Evolutionary conservation across 2,113 vertebrate genomes (phyloP).

Genomic region (Coregonus clupeaformis): DNA sequence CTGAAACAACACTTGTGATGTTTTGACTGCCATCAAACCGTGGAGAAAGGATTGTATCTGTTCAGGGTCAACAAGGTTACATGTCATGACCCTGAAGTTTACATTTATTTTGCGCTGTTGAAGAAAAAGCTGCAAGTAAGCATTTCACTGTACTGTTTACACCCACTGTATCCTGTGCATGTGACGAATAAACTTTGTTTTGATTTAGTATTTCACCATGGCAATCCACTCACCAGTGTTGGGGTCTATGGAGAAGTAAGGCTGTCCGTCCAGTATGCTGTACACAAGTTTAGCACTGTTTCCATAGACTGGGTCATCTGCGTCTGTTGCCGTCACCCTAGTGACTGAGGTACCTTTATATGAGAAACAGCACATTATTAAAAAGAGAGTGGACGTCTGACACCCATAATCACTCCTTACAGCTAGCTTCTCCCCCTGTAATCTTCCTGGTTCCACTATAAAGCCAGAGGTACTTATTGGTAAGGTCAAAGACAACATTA

Average conservation of each 20-base stretch:
- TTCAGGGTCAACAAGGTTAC: no score
- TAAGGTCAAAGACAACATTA: background rate
- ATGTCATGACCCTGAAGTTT: no score
- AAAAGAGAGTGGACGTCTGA: background rate
- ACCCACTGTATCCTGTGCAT: no score
- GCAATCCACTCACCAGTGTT: slow-evolving; percentile 82
- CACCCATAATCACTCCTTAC: background rate
- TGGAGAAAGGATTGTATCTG: no score
- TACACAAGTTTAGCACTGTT: slow-evolving; percentile 97
- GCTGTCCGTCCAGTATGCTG: slow-evolving; percentile 96
- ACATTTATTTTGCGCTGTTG: no score
- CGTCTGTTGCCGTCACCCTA: slow-evolving; percentile 92
- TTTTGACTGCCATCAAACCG: no score
- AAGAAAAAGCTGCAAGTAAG: no score
- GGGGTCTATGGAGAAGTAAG: slow-evolving; percentile 96
- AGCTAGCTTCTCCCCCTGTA: no score
- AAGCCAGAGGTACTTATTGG: background rate
- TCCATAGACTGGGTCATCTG: slow-evolving; percentile 95
- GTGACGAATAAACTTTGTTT: background rate
- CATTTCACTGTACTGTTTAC: no score
- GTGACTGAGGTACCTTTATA: slow-evolving; percentile 90
- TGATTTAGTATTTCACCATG: background rate
- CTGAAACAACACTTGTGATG: background rate
- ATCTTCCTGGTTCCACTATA: no score
- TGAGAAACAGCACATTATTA: slow-evolving; percentile 26